Base-by-base conservation (phyloP, 2,888 invertebrate species). In the Standfussiana lucernea region DNA sequence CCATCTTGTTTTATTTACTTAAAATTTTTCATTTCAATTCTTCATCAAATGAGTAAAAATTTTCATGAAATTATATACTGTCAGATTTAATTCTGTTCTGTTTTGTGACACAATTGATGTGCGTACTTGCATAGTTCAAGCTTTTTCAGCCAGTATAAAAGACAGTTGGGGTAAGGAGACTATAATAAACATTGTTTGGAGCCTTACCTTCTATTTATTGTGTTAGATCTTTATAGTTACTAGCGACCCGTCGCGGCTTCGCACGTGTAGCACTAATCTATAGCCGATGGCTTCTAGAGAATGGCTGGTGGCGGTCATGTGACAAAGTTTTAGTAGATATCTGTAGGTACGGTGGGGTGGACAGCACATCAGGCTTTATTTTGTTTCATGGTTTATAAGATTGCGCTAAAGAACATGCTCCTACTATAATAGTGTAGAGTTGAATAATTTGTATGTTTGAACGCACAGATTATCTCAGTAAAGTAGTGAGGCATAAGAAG, bases 1-100 rank as follows among this genome's bases (percentile, higher is more conserved):
- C 95, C 95, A 95, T 95, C 70, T 83, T 87, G 65, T 86, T 81
- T 65, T 61, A 59, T 59, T 4, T 59, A 72, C 85, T 79, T 80
- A 67, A 64, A 75, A 79, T 76, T 85, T 87, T 77, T 71, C 70
- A 65, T 75, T 45, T 61, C 32, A 53, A 56, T 66, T 37, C 66
- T 72, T 70, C 47, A 75, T 71, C 68, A 62, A 69, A 56, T 65
- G 61, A 40, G 62, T 47, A 80, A 86, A 82, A 72, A 70, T 74
- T 86, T 84, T 66, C 72, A 82, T 72, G 45, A 13, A 32, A 75
- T 69, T 72, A 76, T 50, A 15, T 50, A 47, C 68, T 83, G 86
- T 79, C 84, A 84, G n/a, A 72, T 80, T 84, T 72, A 74, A 84
- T 69, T 83, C 18, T 35, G 61, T 86, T 86, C 69, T 72, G 75